Conservation (phyloP, 2,888 invertebrate genomes). For the Mystacides longicornis region DNA sequence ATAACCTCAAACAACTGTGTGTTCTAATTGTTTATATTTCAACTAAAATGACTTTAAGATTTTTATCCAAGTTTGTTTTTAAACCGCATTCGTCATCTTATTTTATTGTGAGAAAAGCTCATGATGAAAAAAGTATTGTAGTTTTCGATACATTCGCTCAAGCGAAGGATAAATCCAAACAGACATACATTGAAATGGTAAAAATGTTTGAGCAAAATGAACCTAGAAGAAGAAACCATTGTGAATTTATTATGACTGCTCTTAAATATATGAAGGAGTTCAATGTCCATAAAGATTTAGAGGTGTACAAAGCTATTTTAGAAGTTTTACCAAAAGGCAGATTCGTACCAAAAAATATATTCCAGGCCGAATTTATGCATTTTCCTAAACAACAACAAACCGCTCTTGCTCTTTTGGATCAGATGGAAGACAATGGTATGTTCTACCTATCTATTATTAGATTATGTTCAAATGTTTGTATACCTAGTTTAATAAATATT, state of each 20-base stretch:
- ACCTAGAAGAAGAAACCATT: slow-evolving; percentile 72
- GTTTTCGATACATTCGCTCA: slow-evolving; percentile 44
- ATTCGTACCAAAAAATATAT: slow-evolving; percentile 72
- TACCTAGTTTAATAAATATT: too few relatives aligned
- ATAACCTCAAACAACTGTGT: too few relatives aligned
- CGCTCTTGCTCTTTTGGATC: slow-evolving; percentile 79
- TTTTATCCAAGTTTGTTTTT: slow-evolving; percentile 14
- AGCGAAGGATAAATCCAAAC: slow-evolving; percentile 52
- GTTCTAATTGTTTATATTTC: too few relatives aligned
- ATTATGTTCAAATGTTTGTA: too few relatives aligned
- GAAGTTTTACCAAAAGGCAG: slow-evolving; percentile 84
- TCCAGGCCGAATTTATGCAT: slow-evolving; percentile 87
- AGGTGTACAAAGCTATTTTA: slow-evolving; percentile 77
- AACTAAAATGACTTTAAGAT: slow-evolving; percentile 16
- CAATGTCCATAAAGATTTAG: slow-evolving; percentile 79
- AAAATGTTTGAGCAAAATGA: slow-evolving; percentile 65
- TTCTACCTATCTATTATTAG: too few relatives aligned
- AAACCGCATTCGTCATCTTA: slow-evolving; percentile 8
- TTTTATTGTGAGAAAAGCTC: slow-evolving; percentile 33
- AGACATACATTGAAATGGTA: slow-evolving; percentile 64
- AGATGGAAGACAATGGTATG: slow-evolving; percentile 90
- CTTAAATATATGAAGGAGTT: slow-evolving; percentile 82
- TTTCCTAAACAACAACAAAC: slow-evolving; percentile 95
- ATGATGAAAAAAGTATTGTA: slow-evolving; percentile 38
- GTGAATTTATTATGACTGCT: slow-evolving; percentile 91